phyloP scores from a whole-genome alignment of 2,113 vertebrate species.

The Trematocara macrostoma region DNA sequence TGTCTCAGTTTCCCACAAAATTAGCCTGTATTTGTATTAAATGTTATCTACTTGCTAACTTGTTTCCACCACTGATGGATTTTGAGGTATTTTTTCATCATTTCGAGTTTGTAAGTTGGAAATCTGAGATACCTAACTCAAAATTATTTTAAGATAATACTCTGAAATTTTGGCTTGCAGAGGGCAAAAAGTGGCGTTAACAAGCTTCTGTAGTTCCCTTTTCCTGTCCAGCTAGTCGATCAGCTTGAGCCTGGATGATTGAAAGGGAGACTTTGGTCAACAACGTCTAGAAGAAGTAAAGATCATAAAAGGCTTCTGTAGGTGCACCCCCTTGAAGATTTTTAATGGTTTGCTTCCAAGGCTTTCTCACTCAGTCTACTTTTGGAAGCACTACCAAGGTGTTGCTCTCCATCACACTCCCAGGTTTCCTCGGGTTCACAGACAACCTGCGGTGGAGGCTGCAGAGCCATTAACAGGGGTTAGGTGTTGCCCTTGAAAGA shows the following conservation, averaged over 20 bases:
- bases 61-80: too few species aligned
- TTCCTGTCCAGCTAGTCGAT: rapidly evolving
- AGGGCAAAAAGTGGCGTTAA: not conserved
- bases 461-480: not conserved
- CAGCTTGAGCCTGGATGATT: rapidly evolving
- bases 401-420: not conserved
- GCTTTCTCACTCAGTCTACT: not conserved
- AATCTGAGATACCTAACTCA: not conserved
- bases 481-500: not conserved
- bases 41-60: not conserved
- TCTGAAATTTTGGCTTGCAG: rapidly evolving
- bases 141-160: not conserved
- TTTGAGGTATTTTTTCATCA: too few species aligned
- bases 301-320: not conserved
- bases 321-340: not conserved
- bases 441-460: not conserved
- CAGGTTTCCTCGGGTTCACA: not conserved
- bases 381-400: not conserved
- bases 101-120: too few species aligned
- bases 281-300: not conserved
- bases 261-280: rapidly evolving
- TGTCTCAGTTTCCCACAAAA: not conserved
- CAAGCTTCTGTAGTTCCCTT: not conserved
- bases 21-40: not conserved
- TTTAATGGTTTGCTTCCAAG: not conserved